A percentile compares a stretch with the other conserved stretches of the same genome.
Conservation (phyloP, 2,888 invertebrate species). For the Tachina grossa region DNA sequence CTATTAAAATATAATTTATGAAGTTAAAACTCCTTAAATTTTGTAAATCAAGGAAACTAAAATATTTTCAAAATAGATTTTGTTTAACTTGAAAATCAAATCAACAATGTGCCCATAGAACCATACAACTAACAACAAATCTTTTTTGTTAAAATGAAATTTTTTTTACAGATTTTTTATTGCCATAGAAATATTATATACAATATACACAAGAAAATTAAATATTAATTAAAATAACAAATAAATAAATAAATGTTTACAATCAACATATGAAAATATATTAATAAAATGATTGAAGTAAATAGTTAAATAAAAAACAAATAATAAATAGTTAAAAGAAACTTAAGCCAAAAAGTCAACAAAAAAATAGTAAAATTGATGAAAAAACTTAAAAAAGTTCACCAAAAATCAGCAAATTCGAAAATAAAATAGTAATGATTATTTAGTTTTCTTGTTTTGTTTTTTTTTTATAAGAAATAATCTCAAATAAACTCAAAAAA, state of each 20-base stretch:
- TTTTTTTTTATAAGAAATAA: background rate
- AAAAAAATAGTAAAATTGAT: slow-evolving; percentile 72
- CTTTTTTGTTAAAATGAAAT: slow-evolving; percentile 65
- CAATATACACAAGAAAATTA: slow-evolving; percentile 65
- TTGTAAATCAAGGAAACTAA: background rate
- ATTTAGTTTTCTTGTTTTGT: slow-evolving; percentile 1
- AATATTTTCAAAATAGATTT: slow-evolving; percentile 33
- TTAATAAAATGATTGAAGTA: slow-evolving; percentile 43
- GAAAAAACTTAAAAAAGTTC: slow-evolving; percentile 51
- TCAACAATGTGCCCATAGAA: slow-evolving; percentile 71
- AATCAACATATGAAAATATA: slow-evolving; percentile 62
- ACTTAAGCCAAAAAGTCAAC: slow-evolving; percentile 72
- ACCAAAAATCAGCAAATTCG: slow-evolving; percentile 32
- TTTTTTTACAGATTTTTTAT: slow-evolving; percentile 58
- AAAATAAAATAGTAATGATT: slow-evolving; percentile 58
- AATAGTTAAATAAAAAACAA: slow-evolving; percentile 65
- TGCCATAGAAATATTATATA: slow-evolving; percentile 66
- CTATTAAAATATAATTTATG: slow-evolving; percentile 57
- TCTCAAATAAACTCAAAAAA: slow-evolving; percentile 11
- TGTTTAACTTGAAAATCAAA: slow-evolving; percentile 61
- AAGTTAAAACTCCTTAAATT: slow-evolving; percentile 9
- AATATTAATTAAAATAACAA: slow-evolving; percentile 50
- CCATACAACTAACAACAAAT: slow-evolving; percentile 64
- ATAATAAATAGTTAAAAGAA: slow-evolving; percentile 63
- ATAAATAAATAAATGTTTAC: slow-evolving; percentile 59